phyloP scores from a whole-genome alignment of 2,113 vertebrate species.

The Salvator merianae region DNA sequence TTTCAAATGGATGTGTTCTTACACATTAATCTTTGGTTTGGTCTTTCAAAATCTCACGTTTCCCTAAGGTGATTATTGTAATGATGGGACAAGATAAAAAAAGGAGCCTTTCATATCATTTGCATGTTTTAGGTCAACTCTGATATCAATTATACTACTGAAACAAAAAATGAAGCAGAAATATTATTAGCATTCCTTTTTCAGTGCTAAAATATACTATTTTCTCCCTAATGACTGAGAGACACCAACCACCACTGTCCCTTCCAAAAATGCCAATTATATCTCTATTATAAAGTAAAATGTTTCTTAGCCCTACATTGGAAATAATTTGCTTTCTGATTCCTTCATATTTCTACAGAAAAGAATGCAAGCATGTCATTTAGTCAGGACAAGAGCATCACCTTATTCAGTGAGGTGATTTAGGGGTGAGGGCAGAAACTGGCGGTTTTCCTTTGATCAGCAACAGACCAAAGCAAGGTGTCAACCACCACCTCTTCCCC shows the following conservation, averaged over 20 bases:
- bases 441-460: no score
- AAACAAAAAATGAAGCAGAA: slow-evolving; percentile 53
- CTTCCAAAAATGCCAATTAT: background rate
- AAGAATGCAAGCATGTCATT: background rate
- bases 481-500: no score
- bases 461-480: no score
- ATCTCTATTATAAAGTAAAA: background rate
- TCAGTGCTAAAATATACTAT: slow-evolving; percentile 50
- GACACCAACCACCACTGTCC: background rate
- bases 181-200: slow-evolving; percentile 66
- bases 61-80: slow-evolving; percentile 68
- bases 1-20: slow-evolving; percentile 1
- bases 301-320: no score
- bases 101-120: slow-evolving; percentile 61
- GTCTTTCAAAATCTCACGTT: slow-evolving; percentile 59
- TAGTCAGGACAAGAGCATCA: background rate
- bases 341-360: background rate
- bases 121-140: slow-evolving; percentile 63
- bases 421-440: no score
- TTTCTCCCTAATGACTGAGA: slow-evolving; percentile 26
- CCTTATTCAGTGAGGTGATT: no score
- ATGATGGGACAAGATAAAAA: slow-evolving; percentile 47
- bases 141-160: slow-evolving; percentile 69
- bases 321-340: background rate
- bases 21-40: slow-evolving; percentile 62